A percentile compares a stretch with the other conserved stretches of the same genome.
phyloP scores from a whole-genome alignment of 2,113 vertebrate species.

The Hemicordylus capensis region DNA sequence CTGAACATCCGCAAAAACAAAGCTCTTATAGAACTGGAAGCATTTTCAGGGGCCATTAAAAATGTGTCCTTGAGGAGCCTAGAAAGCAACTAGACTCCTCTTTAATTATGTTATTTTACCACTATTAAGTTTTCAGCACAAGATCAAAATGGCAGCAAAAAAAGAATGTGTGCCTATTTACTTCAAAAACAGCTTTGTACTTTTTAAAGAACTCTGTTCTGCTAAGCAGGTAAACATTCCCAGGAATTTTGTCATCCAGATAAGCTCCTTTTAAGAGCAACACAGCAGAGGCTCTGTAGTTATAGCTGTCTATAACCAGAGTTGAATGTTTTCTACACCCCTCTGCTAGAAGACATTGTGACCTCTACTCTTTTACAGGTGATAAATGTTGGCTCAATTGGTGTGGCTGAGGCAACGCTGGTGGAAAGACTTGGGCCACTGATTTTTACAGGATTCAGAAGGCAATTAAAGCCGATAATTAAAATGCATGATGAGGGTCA shows the following conservation, averaged over 20 bases:
- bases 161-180: background rate
- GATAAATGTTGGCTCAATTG: slow-evolving; percentile 31
- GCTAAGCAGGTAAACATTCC: slow-evolving; percentile 19
- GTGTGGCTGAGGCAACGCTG: slow-evolving; percentile 2
- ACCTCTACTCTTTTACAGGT: slow-evolving; percentile 33
- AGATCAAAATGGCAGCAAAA: background rate
- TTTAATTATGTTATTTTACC: slow-evolving; percentile 15
- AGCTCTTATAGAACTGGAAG: slow-evolving; percentile 33
- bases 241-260: background rate
- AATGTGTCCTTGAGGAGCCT: background rate
- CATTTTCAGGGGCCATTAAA: slow-evolving; percentile 21
- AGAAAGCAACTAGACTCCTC: slow-evolving; percentile 16
- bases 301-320: background rate
- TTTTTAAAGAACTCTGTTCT: background rate
- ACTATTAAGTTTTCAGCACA: slow-evolving; percentile 5
- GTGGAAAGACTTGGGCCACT: slow-evolving; percentile 10
- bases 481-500: slow-evolving; percentile 41
- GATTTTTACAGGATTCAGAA: slow-evolving; percentile 58
- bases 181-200: background rate
- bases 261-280: slow-evolving; percentile 12
- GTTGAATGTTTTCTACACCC: background rate
- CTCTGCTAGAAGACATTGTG: slow-evolving; percentile 35
- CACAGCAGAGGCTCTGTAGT: background rate
- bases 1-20: slow-evolving; percentile 44
- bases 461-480: slow-evolving; percentile 54